Conservation (phyloP, 1,140 invertebrate species). For the Drosophila azteca region DNA sequence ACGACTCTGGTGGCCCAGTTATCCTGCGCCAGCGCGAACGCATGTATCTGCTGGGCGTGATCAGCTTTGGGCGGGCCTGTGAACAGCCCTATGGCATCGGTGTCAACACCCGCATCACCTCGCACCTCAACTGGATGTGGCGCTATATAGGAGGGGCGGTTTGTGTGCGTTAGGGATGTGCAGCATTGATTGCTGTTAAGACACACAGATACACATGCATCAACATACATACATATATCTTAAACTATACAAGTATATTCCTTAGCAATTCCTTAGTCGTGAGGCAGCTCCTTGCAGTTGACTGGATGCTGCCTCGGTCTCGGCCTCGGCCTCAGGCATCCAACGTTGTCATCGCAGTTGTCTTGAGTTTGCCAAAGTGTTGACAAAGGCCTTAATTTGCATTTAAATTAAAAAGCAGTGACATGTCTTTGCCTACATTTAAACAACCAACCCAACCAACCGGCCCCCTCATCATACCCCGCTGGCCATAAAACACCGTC, state of each 20-base stretch:
- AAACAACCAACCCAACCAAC: slow-evolving; percentile 64
- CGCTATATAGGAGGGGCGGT: slow-evolving; percentile 46
- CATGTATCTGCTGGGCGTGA: slow-evolving; percentile 85
- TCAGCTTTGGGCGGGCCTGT: slow-evolving; percentile 87
- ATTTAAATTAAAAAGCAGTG: slow-evolving; percentile 83
- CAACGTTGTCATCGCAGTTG: slow-evolving; percentile 21
- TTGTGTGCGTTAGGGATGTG: slow-evolving; percentile 46
- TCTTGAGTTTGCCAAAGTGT: slow-evolving; percentile 63
- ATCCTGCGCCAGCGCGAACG: slow-evolving; percentile 50
- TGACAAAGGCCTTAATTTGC: slow-evolving; percentile 83
- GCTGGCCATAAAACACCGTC: slow-evolving; percentile 30
- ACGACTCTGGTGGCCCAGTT: slow-evolving; percentile 78
- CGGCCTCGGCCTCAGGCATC: slow-evolving; percentile 12
- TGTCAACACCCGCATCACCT: slow-evolving; percentile 88
- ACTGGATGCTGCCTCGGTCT: too few relatives aligned
- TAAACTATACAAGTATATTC: slow-evolving; percentile 7
- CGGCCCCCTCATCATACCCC: slow-evolving; percentile 22
- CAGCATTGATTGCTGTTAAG: background rate
- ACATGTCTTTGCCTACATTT: slow-evolving; percentile 80
- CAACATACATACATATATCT: background rate
- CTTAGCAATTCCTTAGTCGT: slow-evolving; percentile 6
- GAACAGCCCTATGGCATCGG: slow-evolving; percentile 85
- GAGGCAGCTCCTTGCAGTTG: slow-evolving; percentile 9
- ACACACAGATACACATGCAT: background rate
- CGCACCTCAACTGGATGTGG: slow-evolving; percentile 88